Conservation (phyloP, 1,140 invertebrate species). For the Zophobas atratus region DNA sequence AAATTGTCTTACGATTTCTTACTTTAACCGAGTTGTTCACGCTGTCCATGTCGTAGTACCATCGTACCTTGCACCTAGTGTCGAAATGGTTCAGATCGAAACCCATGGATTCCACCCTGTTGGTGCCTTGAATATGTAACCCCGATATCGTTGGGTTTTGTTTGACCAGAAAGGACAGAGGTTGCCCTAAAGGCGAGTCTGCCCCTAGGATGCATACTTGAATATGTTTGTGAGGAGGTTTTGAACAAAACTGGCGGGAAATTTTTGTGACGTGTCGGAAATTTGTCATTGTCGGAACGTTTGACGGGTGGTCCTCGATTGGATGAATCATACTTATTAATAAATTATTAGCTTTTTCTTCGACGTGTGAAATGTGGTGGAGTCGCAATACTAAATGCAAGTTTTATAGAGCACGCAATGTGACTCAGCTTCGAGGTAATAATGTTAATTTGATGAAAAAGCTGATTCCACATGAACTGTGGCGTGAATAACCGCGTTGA, state of each 20-base stretch:
- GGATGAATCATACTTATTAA: no score
- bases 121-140: constrained; percentile 60
- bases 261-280: constrained; percentile 1
- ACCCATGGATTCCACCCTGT: constrained; percentile 53
- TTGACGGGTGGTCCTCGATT: neutral
- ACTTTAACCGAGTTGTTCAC: constrained; percentile 58
- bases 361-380: no score
- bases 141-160: constrained; percentile 63
- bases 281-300: constrained; percentile 17
- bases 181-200: constrained; percentile 57
- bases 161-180: constrained; percentile 61
- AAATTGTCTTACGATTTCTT: constrained; percentile 3
- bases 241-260: constrained; percentile 15
- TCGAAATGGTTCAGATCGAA: constrained; percentile 63
- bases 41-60: constrained; percentile 53
- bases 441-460: no score
- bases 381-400: no score
- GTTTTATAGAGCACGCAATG: no score
- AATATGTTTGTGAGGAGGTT: constrained; percentile 48
- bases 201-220: constrained; percentile 63
- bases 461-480: no score
- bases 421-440: no score
- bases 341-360: no score
- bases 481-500: no score
- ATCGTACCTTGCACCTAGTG: constrained; percentile 60